phyloP scores from a whole-genome alignment of 2,888 invertebrate species.

The Limnephilus rhombicus region DNA sequence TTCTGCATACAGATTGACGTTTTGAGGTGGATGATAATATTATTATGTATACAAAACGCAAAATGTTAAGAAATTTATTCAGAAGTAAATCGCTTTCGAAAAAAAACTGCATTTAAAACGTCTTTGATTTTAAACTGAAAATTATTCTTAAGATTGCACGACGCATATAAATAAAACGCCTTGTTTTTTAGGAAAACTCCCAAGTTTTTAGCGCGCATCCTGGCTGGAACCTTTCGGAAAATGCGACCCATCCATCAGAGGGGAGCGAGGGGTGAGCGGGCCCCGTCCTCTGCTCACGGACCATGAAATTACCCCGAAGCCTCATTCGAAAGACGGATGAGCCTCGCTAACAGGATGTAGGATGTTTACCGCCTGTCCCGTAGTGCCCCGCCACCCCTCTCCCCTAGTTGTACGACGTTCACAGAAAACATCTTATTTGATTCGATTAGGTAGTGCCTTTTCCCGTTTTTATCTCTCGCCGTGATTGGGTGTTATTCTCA shows the following conservation, averaged over 20 bases:
- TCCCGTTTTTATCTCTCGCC: constrained; percentile 50
- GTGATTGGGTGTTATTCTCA: constrained; percentile 54
- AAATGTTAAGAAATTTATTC: background rate
- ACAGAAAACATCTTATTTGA: constrained; percentile 65
- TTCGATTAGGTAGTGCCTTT: constrained; percentile 64
- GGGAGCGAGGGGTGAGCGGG: constrained; percentile 38
- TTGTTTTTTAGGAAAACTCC: constrained; percentile 40
- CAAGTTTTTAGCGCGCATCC: constrained; percentile 64
- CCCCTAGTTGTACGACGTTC: constrained; percentile 19
- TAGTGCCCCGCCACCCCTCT: constrained; percentile 14
- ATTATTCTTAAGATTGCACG: constrained; percentile 23
- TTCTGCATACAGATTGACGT: background rate
- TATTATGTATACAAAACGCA: background rate
- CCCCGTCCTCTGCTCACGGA: constrained; percentile 60
- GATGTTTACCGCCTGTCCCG: constrained; percentile 61
- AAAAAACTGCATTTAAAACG: background rate
- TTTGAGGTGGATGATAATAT: background rate
- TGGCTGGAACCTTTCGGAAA: constrained; percentile 58
- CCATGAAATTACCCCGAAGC: constrained; percentile 67
- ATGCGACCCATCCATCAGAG: constrained; percentile 66
- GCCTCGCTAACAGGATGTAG: constrained; percentile 64
- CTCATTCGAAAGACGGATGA: constrained; percentile 67
- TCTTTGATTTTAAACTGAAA: constrained; percentile 23
- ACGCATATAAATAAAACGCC: constrained; percentile 43
- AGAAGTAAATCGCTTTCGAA: background rate